Base-by-base conservation (phyloP, 30 jellyfish, hydroid and myxozoan species). In the Nemopilema nomurai region DNA sequence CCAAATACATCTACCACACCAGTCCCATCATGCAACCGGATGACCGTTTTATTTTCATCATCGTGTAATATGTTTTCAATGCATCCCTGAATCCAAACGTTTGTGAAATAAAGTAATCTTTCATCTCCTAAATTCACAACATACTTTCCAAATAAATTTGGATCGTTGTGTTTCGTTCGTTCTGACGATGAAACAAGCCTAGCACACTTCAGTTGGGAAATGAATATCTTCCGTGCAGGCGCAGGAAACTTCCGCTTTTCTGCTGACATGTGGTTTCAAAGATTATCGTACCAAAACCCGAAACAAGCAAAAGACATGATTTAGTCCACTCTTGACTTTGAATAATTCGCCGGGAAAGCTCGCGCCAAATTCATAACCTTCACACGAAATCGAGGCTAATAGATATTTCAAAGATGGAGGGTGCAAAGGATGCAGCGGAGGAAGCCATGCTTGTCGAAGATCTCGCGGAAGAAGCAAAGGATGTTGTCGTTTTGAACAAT, bases 81-180 rank as follows among this genome's bases (percentile, higher is more conserved):
- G 4, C 17, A 16, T 57, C 92, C 92, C 32, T 83, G 86, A 16
- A 83, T 65, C 92, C 92, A 83, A 30, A 83, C 92, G 49, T 83
- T 83, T 24, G 86, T 71, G 31, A 26, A 83, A 53, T 31, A 13
- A 21, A 69, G 57, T 6, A 18, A 1, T 62, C 28, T 0, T 6
- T 64, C 81, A 23, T 23, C 18, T 16, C 0, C 81, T n/a, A 71
- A 7, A 7, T 41, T 71, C 18, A 31, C 19, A 25, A 23, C 81
- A 71, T 9, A 71, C 28, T 71, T 71, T 0, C 49, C 81, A 22
- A 1, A 23, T 8, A 18, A n/a, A 32, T 23, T 22, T 29, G 4
- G 57, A 41, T 41, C 57, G 57, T 41, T 41, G 57, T 41, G 57
- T 41, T 13, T 41, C 57, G 57, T 13, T 41, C 57, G 6, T 41